Base-by-base conservation (phyloP, 2,113 vertebrate genomes). In the Equus przewalskii region DNA sequence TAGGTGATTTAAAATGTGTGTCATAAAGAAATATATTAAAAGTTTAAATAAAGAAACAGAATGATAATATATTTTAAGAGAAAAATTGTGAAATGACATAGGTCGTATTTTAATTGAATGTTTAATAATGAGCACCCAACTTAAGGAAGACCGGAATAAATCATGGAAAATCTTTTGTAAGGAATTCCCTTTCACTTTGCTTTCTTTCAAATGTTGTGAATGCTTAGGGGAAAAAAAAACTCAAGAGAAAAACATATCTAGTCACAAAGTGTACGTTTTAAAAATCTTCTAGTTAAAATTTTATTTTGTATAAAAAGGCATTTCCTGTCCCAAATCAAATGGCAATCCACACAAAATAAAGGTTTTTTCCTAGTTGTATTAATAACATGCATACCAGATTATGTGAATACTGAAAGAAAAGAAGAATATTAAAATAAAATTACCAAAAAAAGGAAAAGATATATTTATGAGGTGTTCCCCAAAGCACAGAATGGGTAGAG, bases 331-430 rank as follows among this genome's bases (percentile, higher is more conserved):
- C 93, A n/a, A 75, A 94, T 84, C 46, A 94, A 94, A 70, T 90
- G 41, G 69, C 85, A 98, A 98, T 98, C 98, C 98, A 94, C 92
- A 98, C 97, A 96, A 92, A 97, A 94, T 98, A 98, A 96, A 96
- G 97, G 4, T 90, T 64, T 86, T 81, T 90, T 69, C 65, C 18
- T 91, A 14, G 11, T 36, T 76, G 8, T 46, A 76, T 65, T 70
- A 85, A 92, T 82, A 67, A 94, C 18, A 64, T 12, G 60, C 56
- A 62, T 13, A 72, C 51, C 10, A 75, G 5, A 90, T 1, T 36
- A 44, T 62, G 16, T 44, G 26, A 87, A 78, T 41, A 72, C 0
- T 72, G 30, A 95, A 49, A 82, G 44, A 97, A 56, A 67, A 76
- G 3, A 81, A 91, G 8, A 95, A 49, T 41, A 88, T 76, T 62